Conservation (phyloP, 2,888 invertebrate genomes). For the Eupithecia subumbrata region DNA sequence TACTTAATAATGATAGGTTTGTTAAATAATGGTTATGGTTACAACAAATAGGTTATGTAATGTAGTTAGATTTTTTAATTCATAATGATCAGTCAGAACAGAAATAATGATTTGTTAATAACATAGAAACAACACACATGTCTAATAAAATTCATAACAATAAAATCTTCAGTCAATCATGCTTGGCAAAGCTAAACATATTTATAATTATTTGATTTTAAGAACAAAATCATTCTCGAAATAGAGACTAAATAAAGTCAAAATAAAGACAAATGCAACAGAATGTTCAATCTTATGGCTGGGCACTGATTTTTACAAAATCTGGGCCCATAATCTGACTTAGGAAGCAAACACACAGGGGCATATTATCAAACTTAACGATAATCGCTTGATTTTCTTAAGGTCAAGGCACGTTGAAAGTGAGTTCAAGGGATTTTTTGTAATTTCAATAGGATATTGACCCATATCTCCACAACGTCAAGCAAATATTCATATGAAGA, state of each 20-base stretch:
- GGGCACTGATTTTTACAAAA: not conserved
- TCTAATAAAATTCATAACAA: conserved; percentile 23
- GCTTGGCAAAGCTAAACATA: conserved; percentile 20
- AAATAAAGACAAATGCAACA: not conserved
- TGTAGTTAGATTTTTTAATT: not conserved
- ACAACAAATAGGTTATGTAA: not conserved
- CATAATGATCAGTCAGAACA: conserved; percentile 7
- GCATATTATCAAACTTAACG: not conserved
- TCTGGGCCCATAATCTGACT: not conserved
- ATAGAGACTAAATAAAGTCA: not conserved
- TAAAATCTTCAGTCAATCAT: conserved; percentile 28
- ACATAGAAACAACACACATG: conserved; percentile 24
- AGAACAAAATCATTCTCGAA: not conserved
- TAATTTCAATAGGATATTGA: not conserved
- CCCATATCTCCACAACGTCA: not conserved
- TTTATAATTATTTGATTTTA: conserved; percentile 14
- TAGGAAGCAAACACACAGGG: conserved; percentile 2
- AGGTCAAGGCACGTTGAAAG: not conserved
- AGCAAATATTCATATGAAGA: not conserved
- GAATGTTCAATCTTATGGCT: not conserved
- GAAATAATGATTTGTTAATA: conserved; percentile 32
- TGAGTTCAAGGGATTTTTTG: not conserved
- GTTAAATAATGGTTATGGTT: not conserved
- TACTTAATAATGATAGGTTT: conserved; percentile 4
- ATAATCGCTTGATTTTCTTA: not conserved